Evolutionary conservation across 2,888 invertebrate species (phyloP).

Genomic region (Acanthosepion pharaonis): DNA sequence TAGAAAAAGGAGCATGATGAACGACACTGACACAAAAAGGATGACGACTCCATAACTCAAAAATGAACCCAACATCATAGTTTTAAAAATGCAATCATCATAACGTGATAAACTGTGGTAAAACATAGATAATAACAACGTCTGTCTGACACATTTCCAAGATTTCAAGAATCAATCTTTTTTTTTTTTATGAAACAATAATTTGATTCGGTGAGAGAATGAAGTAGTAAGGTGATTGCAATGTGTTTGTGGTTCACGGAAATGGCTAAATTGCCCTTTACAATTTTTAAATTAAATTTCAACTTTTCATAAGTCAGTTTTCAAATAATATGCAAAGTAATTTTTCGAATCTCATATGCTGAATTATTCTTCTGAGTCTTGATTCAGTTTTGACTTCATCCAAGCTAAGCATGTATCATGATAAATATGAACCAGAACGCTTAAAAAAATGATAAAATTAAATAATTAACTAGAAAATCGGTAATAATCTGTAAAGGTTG

Average conservation of each 20-base stretch:
- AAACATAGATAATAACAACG: not conserved
- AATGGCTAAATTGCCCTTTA: not conserved
- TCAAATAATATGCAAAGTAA: not conserved
- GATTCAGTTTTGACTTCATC: not conserved
- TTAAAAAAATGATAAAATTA: not conserved
- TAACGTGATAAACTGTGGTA: not conserved
- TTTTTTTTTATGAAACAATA: not conserved
- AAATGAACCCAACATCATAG: too few relatives aligned
- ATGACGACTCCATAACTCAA: not conserved
- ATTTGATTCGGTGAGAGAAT: not conserved
- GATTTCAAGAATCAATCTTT: not conserved
- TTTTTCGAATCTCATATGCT: not conserved
- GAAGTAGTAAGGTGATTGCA: not conserved
- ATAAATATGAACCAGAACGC: too few relatives aligned
- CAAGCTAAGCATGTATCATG: not conserved
- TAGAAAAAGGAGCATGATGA: not conserved
- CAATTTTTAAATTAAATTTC: not conserved
- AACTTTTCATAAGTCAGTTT: not conserved
- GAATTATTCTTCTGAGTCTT: not conserved
- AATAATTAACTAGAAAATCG: not conserved
- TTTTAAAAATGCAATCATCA: conserved; percentile 15
- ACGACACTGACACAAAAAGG: not conserved
- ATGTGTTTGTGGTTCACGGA: not conserved
- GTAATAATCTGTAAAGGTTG: not conserved
- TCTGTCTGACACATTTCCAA: not conserved